Percentiles rank a stretch among this genome's conserved stretches.
Evolutionary conservation across 2,797 vertebrate genomes (phyloP).

Genomic region (Tapera naevia): DNA sequence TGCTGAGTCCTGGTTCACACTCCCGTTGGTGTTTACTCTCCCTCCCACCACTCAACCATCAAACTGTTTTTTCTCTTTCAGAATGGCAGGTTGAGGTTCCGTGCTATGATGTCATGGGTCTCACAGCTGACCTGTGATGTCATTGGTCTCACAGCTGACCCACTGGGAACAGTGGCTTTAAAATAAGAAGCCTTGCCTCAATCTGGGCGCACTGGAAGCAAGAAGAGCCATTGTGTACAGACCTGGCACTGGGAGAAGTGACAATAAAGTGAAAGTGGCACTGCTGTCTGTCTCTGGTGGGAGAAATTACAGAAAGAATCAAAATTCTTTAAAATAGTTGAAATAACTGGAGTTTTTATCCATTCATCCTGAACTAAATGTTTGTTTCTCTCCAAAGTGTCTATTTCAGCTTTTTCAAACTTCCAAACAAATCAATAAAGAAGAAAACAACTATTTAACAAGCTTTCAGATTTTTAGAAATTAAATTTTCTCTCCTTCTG

Average conservation of each 20-base stretch:
- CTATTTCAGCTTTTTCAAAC: not conserved
- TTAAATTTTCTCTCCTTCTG: not conserved
- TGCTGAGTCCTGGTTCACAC: not conserved
- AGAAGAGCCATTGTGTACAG: not conserved
- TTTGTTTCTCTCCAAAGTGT: not conserved
- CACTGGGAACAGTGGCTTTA: not conserved
- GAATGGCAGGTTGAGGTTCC: not conserved
- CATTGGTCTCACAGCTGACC: not conserved
- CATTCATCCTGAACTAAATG: not conserved
- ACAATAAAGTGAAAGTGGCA: not conserved
- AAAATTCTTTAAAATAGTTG: not conserved
- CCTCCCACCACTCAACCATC: not conserved
- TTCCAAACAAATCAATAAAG: not conserved
- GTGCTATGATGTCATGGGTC: fast-evolving
- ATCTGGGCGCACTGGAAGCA: not conserved
- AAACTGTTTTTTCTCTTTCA: not conserved
- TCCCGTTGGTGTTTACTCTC: not conserved
- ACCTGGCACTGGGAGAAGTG: not conserved
- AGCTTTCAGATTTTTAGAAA: not conserved
- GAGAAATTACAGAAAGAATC: not conserved
- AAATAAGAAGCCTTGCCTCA: not conserved
- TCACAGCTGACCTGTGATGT: not conserved
- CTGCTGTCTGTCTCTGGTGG: not conserved
- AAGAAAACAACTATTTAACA: not conserved
- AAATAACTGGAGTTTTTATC: not conserved